Evolutionary conservation across 2,113 vertebrate species (phyloP).

Genomic region (Symphodus melops): DNA sequence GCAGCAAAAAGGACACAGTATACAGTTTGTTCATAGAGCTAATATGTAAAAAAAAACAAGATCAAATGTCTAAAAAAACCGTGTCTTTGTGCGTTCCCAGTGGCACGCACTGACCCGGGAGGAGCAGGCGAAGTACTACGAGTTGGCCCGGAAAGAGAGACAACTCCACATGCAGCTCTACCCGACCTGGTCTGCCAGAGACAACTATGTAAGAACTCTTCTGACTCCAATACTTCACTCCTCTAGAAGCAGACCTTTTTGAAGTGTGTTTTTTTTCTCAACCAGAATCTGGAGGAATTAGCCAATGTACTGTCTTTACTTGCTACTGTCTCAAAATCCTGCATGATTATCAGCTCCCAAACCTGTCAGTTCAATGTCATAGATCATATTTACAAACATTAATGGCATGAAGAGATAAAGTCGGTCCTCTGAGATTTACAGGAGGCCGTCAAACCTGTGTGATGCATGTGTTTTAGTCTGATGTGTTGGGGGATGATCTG

Average conservation of each 20-base stretch:
- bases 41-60: no score
- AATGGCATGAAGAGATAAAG: constrained; percentile 16
- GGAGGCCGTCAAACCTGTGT: constrained; percentile 32
- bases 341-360: constrained; percentile 30
- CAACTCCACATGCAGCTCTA: constrained; percentile 99
- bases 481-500: constrained; percentile 67
- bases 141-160: constrained; percentile 96
- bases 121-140: constrained; percentile 99
- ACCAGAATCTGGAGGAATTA: constrained; percentile 7
- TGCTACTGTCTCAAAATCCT: constrained; percentile 21
- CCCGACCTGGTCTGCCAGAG: constrained; percentile 97
- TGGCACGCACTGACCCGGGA: constrained; percentile 98
- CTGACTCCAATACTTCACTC: neutral
- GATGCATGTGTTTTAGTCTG: constrained; percentile 62
- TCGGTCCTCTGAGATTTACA: neutral
- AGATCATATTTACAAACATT: constrained; percentile 2
- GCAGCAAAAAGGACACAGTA: no score
- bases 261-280: neutral
- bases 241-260: constrained; percentile 2
- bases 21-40: no score
- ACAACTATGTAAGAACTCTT: constrained; percentile 92
- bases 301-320: neutral
- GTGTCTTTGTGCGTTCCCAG: constrained; percentile 76
- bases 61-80: no score
- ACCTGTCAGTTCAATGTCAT: constrained; percentile 34